Conservation (phyloP, 2,113 vertebrate genomes). For the Triplophysa tibetana region DNA sequence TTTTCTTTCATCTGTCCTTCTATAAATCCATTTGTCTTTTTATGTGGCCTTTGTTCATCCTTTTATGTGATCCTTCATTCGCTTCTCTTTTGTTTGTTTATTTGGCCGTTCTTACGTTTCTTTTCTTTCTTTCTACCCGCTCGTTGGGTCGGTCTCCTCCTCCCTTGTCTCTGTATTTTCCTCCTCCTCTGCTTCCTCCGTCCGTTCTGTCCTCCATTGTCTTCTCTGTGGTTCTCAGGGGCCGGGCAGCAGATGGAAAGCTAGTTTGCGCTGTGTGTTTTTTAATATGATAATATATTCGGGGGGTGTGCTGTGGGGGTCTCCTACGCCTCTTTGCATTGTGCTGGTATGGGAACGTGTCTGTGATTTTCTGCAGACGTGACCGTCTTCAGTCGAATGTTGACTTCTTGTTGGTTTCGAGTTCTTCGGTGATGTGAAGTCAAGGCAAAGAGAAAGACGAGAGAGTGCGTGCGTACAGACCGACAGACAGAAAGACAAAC, state of each 20-base stretch:
- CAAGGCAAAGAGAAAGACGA: conserved; percentile 48
- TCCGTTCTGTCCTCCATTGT: conserved; percentile 19
- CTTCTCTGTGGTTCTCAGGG: conserved; percentile 28
- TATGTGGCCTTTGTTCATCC: too few species aligned
- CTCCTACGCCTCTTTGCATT: conserved; percentile 48
- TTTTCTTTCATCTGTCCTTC: too few species aligned
- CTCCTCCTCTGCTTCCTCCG: not conserved
- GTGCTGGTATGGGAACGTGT: conserved; percentile 63
- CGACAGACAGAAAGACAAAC: conserved; percentile 42
- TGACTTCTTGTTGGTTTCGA: not conserved
- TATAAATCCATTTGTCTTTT: too few species aligned
- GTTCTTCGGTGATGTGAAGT: not conserved
- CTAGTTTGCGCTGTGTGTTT: conserved; percentile 46
- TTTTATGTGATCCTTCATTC: conserved; percentile 43
- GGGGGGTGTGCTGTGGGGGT: conserved; percentile 45
- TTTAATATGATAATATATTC: conserved; percentile 57
- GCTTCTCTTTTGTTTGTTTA: conserved; percentile 44
- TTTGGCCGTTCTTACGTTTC: conserved; percentile 27
- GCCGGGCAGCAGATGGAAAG: conserved; percentile 69
- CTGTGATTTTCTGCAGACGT: conserved; percentile 30
- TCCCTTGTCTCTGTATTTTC: conserved; percentile 22
- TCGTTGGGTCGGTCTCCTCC: not conserved
- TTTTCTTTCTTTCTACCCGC: conserved; percentile 1
- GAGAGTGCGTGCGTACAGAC: conserved; percentile 35
- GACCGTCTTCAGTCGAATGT: conserved; percentile 5